phyloP scores from a whole-genome alignment of 1,140 invertebrate genomes.

The Drosophila teissieri region DNA sequence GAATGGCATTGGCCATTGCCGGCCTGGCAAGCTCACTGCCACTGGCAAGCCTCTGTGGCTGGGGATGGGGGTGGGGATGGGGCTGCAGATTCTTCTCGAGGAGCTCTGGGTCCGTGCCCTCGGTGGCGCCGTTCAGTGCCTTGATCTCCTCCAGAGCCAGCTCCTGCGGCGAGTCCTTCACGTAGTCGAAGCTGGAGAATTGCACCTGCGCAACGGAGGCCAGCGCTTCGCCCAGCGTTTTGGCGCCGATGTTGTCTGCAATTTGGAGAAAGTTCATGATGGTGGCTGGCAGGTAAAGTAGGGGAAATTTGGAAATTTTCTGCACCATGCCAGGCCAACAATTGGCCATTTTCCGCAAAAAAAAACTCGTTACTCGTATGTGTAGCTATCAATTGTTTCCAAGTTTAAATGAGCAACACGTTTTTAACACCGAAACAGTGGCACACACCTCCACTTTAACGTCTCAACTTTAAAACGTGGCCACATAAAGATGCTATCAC shows the following conservation, averaged over 20 bases:
- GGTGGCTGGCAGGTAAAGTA: neutral
- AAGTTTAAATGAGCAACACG: no score
- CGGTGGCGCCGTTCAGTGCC: conserved; percentile 45
- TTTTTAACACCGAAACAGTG: no score
- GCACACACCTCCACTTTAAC: neutral
- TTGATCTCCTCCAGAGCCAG: conserved; percentile 74
- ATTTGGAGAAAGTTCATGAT: conserved; percentile 27
- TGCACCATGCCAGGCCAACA: neutral
- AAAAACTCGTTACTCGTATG: no score
- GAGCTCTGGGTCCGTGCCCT: conserved; percentile 7
- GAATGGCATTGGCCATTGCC: conserved; percentile 14
- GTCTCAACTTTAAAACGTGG: neutral
- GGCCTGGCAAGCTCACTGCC: conserved; percentile 45
- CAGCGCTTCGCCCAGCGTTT: conserved; percentile 45
- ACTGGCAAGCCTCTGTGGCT: conserved; percentile 31
- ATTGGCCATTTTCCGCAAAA: neutral
- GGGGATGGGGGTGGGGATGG: neutral
- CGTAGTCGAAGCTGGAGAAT: conserved; percentile 68
- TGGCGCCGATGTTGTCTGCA: conserved; percentile 60
- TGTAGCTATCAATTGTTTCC: no score
- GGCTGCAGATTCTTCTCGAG: conserved; percentile 8
- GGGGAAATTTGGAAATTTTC: neutral
- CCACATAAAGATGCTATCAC: neutral
- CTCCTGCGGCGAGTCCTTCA: conserved; percentile 62
- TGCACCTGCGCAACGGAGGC: conserved; percentile 39